Percentiles rank a stretch among this genome's conserved stretches.
phyloP scores from a whole-genome alignment of 2,888 invertebrate species.

The Tetheella fluctuosa region DNA sequence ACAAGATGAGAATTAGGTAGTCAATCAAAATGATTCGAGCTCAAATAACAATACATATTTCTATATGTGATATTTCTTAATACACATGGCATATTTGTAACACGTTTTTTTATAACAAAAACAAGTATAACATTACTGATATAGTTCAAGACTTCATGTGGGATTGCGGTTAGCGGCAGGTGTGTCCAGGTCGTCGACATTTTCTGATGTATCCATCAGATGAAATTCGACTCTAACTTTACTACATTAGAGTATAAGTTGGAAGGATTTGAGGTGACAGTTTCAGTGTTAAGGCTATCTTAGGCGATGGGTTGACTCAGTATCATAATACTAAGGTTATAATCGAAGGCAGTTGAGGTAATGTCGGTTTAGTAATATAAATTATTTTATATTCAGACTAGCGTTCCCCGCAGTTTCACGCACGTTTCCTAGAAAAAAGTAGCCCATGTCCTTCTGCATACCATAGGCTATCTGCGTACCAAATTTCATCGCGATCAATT shows the following conservation, averaged over 20 bases:
- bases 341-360: constrained; percentile 1
- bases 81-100: constrained; percentile 27
- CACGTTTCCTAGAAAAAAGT: no score
- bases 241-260: constrained; percentile 19
- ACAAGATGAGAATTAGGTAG: no score
- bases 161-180: constrained; percentile 65
- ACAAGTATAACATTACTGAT: constrained; percentile 40
- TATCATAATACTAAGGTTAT: constrained; percentile 39
- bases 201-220: constrained; percentile 35
- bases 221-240: constrained; percentile 26
- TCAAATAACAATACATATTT: background rate
- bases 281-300: constrained; percentile 47
- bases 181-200: constrained; percentile 70
- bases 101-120: constrained; percentile 31
- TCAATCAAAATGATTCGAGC: no score
- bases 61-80: constrained; percentile 13
- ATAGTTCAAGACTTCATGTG: constrained; percentile 52
- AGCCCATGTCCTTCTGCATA: no score
- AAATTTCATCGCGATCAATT: no score
- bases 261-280: constrained; percentile 9
- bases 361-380: background rate
- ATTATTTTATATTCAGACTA: background rate
- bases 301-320: constrained; percentile 33
- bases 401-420: no score
- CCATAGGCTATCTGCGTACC: no score